phyloP scores from a whole-genome alignment of 1,140 invertebrate genomes.

The Mycetomoellerius zeteki region DNA sequence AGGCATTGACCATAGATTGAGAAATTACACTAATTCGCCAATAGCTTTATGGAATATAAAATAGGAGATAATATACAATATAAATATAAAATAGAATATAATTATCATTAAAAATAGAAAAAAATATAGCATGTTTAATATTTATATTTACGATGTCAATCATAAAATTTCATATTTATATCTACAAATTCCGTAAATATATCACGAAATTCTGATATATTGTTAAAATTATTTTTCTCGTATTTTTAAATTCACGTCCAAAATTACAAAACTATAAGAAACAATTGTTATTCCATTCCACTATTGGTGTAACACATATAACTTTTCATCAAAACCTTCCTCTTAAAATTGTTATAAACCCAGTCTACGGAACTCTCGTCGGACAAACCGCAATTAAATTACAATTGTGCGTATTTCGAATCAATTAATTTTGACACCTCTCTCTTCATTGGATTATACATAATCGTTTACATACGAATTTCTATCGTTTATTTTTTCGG shows the following conservation, averaged over 20 bases:
- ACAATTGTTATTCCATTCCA: not conserved
- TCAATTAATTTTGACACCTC: not conserved
- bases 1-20: not conserved
- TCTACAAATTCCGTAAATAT: not conserved
- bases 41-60: constrained; percentile 16
- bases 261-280: not conserved
- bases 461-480: not conserved
- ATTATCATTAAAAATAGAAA: not conserved
- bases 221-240: constrained; percentile 6
- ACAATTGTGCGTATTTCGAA: constrained; percentile 34
- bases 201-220: not conserved
- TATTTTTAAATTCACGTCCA: constrained; percentile 2
- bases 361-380: not conserved
- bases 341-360: not conserved
- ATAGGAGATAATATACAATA: not conserved
- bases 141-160: constrained; percentile 4
- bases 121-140: not conserved
- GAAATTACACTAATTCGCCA: not conserved
- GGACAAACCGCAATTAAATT: not conserved
- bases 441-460: constrained; percentile 17
- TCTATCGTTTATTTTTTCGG: not conserved
- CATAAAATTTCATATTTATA: not conserved
- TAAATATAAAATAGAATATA: no score
- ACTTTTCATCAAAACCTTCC: not conserved
- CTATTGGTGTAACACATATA: not conserved